Percentiles rank a stretch among this genome's conserved stretches.
Evolutionary conservation across 1,140 invertebrate genomes (phyloP).

Genomic region (Brachionus rotundiformis): DNA sequence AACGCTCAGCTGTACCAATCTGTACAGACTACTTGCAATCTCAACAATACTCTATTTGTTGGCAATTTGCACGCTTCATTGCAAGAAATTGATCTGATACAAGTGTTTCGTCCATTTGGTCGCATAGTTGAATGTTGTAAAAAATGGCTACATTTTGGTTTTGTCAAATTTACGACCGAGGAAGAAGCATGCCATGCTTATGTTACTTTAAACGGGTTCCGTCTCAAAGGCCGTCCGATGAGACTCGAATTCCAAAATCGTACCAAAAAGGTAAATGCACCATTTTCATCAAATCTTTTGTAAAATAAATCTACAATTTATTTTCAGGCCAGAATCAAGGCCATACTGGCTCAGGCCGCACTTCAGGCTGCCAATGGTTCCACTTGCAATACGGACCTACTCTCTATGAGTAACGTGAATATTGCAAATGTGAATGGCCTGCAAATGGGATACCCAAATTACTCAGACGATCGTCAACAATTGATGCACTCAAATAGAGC

Average conservation of each 20-base stretch:
- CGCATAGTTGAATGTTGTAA: slow-evolving; percentile 52
- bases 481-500: not conserved
- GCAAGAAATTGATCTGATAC: slow-evolving; percentile 39
- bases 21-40: slow-evolving; percentile 24
- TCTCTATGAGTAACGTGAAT: slow-evolving; percentile 49
- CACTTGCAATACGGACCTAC: slow-evolving; percentile 17
- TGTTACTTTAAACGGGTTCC: slow-evolving; percentile 31
- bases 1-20: not conserved
- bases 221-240: slow-evolving; percentile 47
- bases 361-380: slow-evolving; percentile 32
- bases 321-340: slow-evolving; percentile 42
- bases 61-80: slow-evolving; percentile 43
- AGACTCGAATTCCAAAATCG: slow-evolving; percentile 52
- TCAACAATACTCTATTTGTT: slow-evolving; percentile 51
- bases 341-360: slow-evolving; percentile 34
- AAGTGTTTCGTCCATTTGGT: slow-evolving; percentile 50
- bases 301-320: not conserved
- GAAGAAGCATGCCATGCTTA: slow-evolving; percentile 50
- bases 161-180: slow-evolving; percentile 51
- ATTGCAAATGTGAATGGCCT: slow-evolving; percentile 7
- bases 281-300: not conserved
- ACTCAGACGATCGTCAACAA: slow-evolving; percentile 38
- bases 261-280: slow-evolving; percentile 30
- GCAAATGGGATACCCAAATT: not conserved
- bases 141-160: slow-evolving; percentile 50